Conservation (phyloP, 2,888 invertebrate species). For the Drosophila stalkeri region DNA sequence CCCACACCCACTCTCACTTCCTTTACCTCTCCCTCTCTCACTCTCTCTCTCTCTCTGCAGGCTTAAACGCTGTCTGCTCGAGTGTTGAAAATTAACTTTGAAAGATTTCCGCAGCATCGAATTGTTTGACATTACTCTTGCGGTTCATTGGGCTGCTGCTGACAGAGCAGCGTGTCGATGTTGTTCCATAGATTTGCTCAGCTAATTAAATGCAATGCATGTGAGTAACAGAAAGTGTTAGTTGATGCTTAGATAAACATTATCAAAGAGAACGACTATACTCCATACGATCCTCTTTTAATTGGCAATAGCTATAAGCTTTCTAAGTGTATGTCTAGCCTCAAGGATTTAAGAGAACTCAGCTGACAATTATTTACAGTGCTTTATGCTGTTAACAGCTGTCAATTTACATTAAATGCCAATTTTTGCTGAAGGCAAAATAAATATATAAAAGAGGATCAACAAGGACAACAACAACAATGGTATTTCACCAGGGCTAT, state of each 20-base stretch:
- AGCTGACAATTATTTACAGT: background rate
- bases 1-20: too few species aligned
- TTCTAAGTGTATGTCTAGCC: background rate
- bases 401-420: constrained; percentile 35
- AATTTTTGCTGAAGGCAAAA: constrained; percentile 50
- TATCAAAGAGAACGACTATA: too few species aligned
- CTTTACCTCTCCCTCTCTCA: background rate
- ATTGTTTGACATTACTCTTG: constrained; percentile 69
- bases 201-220: constrained; percentile 15
- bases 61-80: constrained; percentile 30
- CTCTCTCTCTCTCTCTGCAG: background rate
- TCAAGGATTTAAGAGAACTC: background rate
- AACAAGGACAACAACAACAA: constrained; percentile 1
- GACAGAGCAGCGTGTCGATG: background rate
- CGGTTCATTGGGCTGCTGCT: constrained; percentile 62
- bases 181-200: constrained; percentile 35
- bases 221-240: constrained; percentile 17
- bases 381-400: constrained; percentile 33
- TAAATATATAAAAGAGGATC: constrained; percentile 16
- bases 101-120: constrained; percentile 67
- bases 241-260: background rate
- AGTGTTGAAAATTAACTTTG: constrained; percentile 75
- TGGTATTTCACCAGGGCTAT: constrained; percentile 41
- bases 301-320: background rate
- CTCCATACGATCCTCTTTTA: too few species aligned